Evolutionary conservation across 2,113 vertebrate genomes (phyloP), one percentile per base, ranked within the genome.

Genomic region (Cryptoleucopteryx plumbea): DNA sequence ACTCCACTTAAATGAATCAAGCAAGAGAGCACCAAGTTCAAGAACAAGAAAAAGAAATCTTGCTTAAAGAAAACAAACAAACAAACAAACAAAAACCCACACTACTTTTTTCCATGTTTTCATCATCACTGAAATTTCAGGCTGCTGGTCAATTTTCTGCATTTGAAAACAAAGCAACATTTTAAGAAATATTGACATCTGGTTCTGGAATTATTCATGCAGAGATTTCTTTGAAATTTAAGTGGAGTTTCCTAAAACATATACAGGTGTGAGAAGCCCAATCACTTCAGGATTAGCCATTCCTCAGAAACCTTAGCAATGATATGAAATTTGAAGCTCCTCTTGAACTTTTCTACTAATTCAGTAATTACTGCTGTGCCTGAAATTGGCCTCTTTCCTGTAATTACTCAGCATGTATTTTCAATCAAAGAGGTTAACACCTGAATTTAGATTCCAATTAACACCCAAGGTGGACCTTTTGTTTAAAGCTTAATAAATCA

Each of bases 291-390:
- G 98, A 99, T 99, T 99, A 99, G 98, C 98, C 98, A 98, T 98
- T 98, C 98, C 98, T 98, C 98, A 97, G 98, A 98, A 98, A 98
- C 98, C 98, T 98, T 98, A 98, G 98, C 98, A 98, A 98, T 98
- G 97, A 98, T 98, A 98, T 98, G 99, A 99, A 99, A 99, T 98
- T 97, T 96, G 99, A 99, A 98, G 98, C 99, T 98, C 92, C 96
- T 98, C 98, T 98, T 99, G 98, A 99, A 99, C 99, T 99, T 99
- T 98, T 97, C 98, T 98, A 97, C 98, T 99, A 99, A 99, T 99
- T 99, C 99, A 99, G 98, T 99, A 99, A 99, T 99, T 99, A 98
- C 98, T 98, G 98, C 98, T 98, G 97, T 98, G 98, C 96, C 98
- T 98, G 97, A 98, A 98, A 98, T 97, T 98, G 98, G 98, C 98